Evolutionary conservation across 1,140 invertebrate genomes (phyloP).

Genomic region (Heliconius eleuchia): DNA sequence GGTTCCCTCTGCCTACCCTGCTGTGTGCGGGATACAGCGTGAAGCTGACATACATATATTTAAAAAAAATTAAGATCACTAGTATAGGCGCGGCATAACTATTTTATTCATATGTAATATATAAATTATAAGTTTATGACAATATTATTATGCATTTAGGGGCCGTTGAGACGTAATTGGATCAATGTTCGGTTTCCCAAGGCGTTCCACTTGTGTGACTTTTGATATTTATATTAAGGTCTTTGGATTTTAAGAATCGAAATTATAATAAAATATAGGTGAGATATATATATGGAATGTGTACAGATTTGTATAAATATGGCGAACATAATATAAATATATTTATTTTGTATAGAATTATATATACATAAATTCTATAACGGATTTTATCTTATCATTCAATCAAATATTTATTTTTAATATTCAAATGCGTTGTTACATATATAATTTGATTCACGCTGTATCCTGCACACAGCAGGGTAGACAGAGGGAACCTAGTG

Average conservation of each 20-base stretch:
- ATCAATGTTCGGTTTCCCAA: constrained; percentile 34
- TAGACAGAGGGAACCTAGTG: too few species aligned
- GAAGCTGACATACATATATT: too few species aligned
- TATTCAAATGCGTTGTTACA: background rate
- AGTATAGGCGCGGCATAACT: constrained; percentile 25
- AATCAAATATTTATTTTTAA: background rate
- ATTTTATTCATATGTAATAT: constrained; percentile 20
- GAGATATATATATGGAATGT: constrained; percentile 6
- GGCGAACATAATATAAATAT: background rate
- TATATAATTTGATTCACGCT: too few species aligned
- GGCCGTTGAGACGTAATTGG: constrained; percentile 31
- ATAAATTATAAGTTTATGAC: constrained; percentile 33
- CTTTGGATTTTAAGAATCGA: constrained; percentile 17
- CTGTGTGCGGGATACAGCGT: too few species aligned
- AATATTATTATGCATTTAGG: constrained; percentile 34
- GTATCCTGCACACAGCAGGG: too few species aligned
- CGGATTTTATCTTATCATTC: background rate
- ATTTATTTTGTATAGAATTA: background rate
- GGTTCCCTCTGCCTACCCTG: too few species aligned
- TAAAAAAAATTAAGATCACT: constrained; percentile 12
- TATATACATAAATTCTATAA: background rate
- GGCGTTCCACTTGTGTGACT: constrained; percentile 35
- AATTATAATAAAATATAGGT: constrained; percentile 9
- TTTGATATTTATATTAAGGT: constrained; percentile 37
- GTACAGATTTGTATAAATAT: background rate